These are phyloP conservation scores for Malurus melanocephalus DNA, from an alignment of 2,113 vertebrate genomes.

Conservation along the genomic window DNA sequence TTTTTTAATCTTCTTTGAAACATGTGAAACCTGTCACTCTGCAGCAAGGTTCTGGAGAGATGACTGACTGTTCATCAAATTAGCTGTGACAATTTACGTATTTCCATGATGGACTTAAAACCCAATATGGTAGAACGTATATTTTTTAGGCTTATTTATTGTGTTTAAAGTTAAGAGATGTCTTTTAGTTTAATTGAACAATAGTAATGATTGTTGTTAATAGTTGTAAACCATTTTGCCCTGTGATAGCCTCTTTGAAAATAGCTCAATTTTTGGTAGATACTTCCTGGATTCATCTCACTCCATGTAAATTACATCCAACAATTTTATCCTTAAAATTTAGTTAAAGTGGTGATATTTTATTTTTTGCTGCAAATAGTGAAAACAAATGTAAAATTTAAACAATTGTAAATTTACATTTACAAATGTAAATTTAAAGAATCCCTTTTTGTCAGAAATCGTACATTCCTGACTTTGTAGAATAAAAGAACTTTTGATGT, in stretches of 20 bases:
- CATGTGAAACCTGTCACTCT: not conserved
- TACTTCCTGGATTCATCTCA: not conserved
- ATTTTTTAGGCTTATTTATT: not conserved
- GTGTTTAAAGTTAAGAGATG: not conserved
- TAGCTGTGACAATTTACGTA: not conserved
- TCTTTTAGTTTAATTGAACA: not conserved
- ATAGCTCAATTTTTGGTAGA: not conserved
- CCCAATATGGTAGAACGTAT: not conserved
- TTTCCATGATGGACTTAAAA: not conserved
- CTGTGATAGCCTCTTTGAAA: not conserved
- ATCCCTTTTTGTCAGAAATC: not conserved
- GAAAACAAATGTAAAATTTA: not conserved
- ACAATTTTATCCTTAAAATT: not conserved
- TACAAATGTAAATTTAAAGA: not conserved
- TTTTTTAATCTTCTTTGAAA: not conserved
- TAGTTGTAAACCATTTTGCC: not conserved
- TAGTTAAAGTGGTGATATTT: not conserved
- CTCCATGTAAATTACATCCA: not conserved
- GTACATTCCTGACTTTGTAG: not conserved
- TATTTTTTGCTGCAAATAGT: not conserved
- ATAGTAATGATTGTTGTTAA: not conserved
- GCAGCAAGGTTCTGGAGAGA: not conserved
- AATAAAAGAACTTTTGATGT: not conserved
- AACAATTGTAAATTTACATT: not conserved
- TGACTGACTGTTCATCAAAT: not conserved